These are phyloP conservation scores for Deladenus siricidicola DNA, from an alignment of 2,888 invertebrate genomes.

Conservation along the genomic window DNA sequence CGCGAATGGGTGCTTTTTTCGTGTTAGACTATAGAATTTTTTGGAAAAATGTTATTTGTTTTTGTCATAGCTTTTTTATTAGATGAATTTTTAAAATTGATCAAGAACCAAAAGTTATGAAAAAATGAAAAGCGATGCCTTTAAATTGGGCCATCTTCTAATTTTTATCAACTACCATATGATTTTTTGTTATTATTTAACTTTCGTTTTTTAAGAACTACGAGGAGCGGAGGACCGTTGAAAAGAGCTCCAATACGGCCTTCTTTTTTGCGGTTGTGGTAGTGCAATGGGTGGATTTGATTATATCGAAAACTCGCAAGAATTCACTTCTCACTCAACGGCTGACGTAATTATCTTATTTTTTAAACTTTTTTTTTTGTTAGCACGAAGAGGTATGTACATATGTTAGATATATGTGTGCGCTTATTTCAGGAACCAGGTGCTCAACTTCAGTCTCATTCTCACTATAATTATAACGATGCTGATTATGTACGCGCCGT, in stretches of 20 bases:
- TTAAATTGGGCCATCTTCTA: not conserved
- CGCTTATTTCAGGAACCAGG: slow-evolving; percentile 89
- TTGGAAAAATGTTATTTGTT: too few species aligned
- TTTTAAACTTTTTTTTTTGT: too few species aligned
- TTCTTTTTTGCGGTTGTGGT: slow-evolving; percentile 58
- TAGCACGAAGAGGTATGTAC: too few species aligned
- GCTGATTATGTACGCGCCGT: slow-evolving; percentile 89
- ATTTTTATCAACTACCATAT: too few species aligned
- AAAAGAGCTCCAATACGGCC: slow-evolving; percentile 57
- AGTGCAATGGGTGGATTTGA: slow-evolving; percentile 58
- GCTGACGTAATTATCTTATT: too few species aligned
- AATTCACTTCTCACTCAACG: slow-evolving; percentile 63
- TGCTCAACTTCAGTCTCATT: slow-evolving; percentile 83
- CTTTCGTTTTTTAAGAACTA: slow-evolving; percentile 41
- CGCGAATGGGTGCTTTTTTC: slow-evolving; percentile 78
- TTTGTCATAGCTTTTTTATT: not conserved
- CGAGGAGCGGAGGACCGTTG: slow-evolving; percentile 49
- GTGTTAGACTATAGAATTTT: too few species aligned
- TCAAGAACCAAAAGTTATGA: too few species aligned
- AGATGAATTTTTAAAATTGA: not conserved
- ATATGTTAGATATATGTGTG: too few species aligned
- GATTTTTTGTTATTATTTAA: not conserved
- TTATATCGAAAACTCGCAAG: slow-evolving; percentile 58
- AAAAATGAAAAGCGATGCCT: too few species aligned
- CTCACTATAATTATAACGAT: slow-evolving; percentile 89